phyloP scores from a whole-genome alignment of 1,140 invertebrate species.

The Sesamia nonagrioides region DNA sequence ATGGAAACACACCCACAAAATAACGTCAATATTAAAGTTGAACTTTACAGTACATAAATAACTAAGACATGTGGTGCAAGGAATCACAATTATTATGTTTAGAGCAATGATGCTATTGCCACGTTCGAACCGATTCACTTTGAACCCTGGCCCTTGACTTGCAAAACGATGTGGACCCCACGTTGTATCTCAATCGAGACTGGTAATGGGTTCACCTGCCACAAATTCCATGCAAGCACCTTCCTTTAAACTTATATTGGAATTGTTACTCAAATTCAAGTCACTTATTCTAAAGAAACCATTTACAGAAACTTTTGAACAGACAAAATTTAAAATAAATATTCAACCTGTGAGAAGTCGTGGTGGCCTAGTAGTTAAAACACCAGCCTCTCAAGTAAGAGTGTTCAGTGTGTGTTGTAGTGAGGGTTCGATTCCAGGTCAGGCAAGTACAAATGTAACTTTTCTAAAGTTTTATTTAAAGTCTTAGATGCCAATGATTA shows the following conservation, averaged over 20 bases:
- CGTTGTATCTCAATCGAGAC: conserved; percentile 22
- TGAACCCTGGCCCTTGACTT: conserved; percentile 7
- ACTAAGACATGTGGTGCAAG: conserved; percentile 40
- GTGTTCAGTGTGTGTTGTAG: no score
- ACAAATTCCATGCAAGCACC: background rate
- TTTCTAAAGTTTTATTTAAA: no score
- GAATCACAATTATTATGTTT: conserved; percentile 41
- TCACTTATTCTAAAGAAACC: no score
- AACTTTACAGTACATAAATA: conserved; percentile 46
- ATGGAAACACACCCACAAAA: conserved; percentile 24
- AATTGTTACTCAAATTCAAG: background rate
- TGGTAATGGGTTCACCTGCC: background rate
- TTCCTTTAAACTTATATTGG: background rate
- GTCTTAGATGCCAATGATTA: no score
- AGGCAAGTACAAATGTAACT: no score
- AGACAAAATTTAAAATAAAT: no score
- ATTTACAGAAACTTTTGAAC: no score
- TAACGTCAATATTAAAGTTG: conserved; percentile 45
- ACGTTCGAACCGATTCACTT: conserved; percentile 37
- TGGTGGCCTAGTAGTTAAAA: no score
- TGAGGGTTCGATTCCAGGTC: no score
- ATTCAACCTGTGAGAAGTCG: no score
- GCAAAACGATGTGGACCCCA: background rate
- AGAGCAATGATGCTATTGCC: conserved; percentile 15
- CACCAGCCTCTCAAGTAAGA: no score